Evolutionary conservation across 2,113 vertebrate species (phyloP).

Genomic region (Atherinomorus stipes): DNA sequence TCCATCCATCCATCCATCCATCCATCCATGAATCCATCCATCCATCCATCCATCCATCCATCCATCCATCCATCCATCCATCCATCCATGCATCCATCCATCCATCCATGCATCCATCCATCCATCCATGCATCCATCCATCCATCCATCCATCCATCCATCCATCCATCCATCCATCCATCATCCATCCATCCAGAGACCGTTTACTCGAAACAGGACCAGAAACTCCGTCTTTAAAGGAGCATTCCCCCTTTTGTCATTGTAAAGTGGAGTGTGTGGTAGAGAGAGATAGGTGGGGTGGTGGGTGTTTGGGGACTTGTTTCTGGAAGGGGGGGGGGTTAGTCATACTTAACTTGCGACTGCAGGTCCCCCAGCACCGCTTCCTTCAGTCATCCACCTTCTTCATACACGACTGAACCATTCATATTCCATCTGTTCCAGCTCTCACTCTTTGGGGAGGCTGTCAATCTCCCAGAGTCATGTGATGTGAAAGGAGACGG

Average conservation of each 20-base stretch:
- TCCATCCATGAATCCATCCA: too few species aligned
- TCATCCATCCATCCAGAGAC: too few species aligned
- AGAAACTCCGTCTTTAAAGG: slow-evolving; percentile 34
- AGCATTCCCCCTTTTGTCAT: slow-evolving; percentile 15
- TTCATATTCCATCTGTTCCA: slow-evolving; percentile 98
- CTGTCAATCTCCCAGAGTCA: slow-evolving; percentile 96
- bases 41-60: too few species aligned
- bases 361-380: slow-evolving; percentile 73
- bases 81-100: too few species aligned
- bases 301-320: not conserved
- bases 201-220: too few species aligned
- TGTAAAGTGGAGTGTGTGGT: not conserved
- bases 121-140: too few species aligned
- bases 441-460: slow-evolving; percentile 94
- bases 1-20: too few species aligned
- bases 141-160: too few species aligned
- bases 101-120: too few species aligned
- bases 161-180: too few species aligned
- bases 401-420: slow-evolving; percentile 96
- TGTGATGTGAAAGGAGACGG: slow-evolving; percentile 83
- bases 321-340: slow-evolving; percentile 51
- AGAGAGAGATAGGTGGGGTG: not conserved
- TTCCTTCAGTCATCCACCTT: slow-evolving; percentile 83
- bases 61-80: too few species aligned
- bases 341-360: slow-evolving; percentile 79